Evolutionary conservation across 2,888 invertebrate genomes (phyloP), one percentile per base, ranked within the genome.

Genomic region (Chrysolina oricalcia): DNA sequence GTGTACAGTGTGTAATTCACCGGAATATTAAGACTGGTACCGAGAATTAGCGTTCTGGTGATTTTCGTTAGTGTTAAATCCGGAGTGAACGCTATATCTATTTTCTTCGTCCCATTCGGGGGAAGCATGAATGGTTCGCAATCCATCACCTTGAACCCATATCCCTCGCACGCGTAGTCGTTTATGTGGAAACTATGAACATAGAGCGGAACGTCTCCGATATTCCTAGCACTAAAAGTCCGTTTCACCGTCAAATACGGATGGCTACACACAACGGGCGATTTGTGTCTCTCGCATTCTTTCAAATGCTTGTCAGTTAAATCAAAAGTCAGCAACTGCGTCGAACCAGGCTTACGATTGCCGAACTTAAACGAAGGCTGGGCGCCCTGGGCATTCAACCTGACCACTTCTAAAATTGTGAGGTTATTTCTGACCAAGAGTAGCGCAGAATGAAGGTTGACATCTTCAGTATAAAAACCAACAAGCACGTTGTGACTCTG

Each of bases 31-130:
- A 93, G 87, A 83, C 93, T 93, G 10, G 93, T 94, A 35, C 90
- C 88, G 66, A 94, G 88, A 73, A 91, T 89, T 13, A 95, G 88
- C 6, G 91, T 90, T 66, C 94, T 90, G 77, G 93, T 92, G 50
- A 96, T 92, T 78, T 94, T 92, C 0, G 95, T 92, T 83, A 95
- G 89, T 0, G 96, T 95, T 85, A 97, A 96, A 89, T 97, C 97
- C 0, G 97, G 95, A 0, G 96, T 96, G 87, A 96, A 97, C 78
- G 94, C 95, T 78, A 97, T 95, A 83, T 97, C 96, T 73, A 97
- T 92, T 86, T 93, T 93, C 81, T 91, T 92, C 6, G 94, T 93
- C 35, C 91, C 91, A 85, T 96, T 96, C 27, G 95, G 94, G 74
- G 89, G 89, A 50, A 96, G 88, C 59, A 91, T 90, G 86, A 96